Evolutionary conservation across 2,888 invertebrate species (phyloP).

Genomic region (Tinea pellionella): DNA sequence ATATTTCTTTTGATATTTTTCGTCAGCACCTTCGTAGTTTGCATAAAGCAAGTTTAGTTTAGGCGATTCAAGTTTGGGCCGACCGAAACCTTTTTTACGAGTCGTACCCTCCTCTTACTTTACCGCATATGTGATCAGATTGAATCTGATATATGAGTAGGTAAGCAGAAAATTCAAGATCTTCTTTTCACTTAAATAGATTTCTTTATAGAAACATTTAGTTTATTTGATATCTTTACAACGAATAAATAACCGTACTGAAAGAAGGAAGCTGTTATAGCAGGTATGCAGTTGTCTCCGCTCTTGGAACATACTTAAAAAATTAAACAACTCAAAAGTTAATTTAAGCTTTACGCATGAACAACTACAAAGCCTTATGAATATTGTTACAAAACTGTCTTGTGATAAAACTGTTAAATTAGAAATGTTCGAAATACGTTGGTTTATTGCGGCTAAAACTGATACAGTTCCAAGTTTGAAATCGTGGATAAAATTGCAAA

Average conservation of each 20-base stretch:
- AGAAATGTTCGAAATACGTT: neutral
- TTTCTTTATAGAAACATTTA: neutral
- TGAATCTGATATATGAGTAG: conserved; percentile 19
- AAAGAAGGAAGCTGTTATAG: no score
- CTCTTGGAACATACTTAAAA: no score
- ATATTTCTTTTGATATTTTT: neutral
- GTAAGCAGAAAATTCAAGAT: conserved; percentile 19
- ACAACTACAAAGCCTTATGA: no score
- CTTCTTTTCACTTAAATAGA: conserved; percentile 8
- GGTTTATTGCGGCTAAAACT: conserved; percentile 14
- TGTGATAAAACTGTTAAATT: neutral
- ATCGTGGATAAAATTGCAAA: conserved; percentile 46
- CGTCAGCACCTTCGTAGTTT: conserved; percentile 9
- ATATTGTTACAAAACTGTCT: no score
- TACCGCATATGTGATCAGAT: conserved; percentile 21
- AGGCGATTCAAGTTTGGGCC: conserved; percentile 17
- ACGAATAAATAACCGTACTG: no score
- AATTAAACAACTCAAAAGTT: no score
- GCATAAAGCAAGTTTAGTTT: conserved; percentile 18
- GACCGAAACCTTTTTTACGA: conserved; percentile 21
- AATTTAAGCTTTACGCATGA: no score
- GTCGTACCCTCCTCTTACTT: conserved; percentile 19
- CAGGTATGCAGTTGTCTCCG: no score
- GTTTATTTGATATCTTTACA: neutral
- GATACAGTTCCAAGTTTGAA: conserved; percentile 29